phyloP scores from a whole-genome alignment of 1,140 invertebrate genomes.

The Acyrthosiphon pisum region DNA sequence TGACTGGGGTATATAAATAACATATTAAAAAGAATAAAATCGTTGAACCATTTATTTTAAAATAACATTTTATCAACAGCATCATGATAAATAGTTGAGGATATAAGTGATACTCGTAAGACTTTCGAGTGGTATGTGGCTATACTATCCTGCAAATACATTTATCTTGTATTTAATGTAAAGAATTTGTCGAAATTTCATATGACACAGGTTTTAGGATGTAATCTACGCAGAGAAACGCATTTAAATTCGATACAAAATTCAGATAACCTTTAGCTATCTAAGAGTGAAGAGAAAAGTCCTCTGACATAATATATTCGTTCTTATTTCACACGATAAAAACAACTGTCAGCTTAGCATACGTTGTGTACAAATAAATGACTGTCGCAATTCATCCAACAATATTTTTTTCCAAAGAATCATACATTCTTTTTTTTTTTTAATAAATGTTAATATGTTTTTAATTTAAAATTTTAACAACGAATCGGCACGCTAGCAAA shows the following conservation, averaged over 20 bases:
- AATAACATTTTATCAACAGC: background rate
- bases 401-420: background rate
- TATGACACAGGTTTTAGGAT: background rate
- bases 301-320: background rate
- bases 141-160: background rate
- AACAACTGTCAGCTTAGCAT: slow-evolving; percentile 23
- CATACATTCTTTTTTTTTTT: background rate
- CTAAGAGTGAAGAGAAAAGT: background rate
- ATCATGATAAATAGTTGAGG: background rate
- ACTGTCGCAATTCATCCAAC: background rate
- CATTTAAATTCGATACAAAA: background rate
- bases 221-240: background rate
- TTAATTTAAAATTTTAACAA: background rate
- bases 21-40: background rate
- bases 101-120: background rate
- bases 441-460: background rate
- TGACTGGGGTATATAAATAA: background rate
- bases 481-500: background rate
- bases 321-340: background rate
- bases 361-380: background rate
- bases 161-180: background rate
- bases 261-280: background rate
- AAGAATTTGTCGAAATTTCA: background rate
- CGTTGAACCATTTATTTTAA: background rate
- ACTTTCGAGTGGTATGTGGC: background rate